Evolutionary conservation across 1,140 invertebrate genomes (phyloP), one percentile per base, ranked within the genome.

Genomic region (Brachionus koreanus): DNA sequence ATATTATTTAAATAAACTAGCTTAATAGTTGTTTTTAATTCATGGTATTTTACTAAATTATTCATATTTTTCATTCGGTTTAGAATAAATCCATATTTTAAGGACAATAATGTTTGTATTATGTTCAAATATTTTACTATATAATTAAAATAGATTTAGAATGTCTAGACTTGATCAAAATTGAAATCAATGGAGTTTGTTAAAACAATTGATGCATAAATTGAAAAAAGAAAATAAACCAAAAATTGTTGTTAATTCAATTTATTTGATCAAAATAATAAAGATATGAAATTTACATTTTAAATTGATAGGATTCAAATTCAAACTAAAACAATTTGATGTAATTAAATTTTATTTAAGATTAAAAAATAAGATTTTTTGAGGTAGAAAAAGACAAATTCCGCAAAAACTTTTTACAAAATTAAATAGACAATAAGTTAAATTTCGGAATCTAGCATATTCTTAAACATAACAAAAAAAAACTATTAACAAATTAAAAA

Each of bases 401-500:
- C 19, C 49, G 49, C 49, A 16, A 69, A 42, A 69, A 69, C 65
- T 69, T 69, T 69, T 69, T 69, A 69, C 65, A 69, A 69, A 16
- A 19, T 39, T 69, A 37, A 69, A 39, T 39, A 69, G 37, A 69
- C 65, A 69, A 74, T 74, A 74, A 74, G 19, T 74, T 74, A 74
- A 74, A 74, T 74, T 46, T 46, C 69, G 69, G 69, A 74, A 74
- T 74, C 43, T 74, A 16, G 16, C 42, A 69, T 69, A 39, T 69
- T 69, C 5, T 37, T 39, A 1, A 37, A 33, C 5, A 69, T 39
- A 43, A 33, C 5, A 69, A 42, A 43, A 74, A 74, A 74, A 74
- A 74, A 42, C 67, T 72, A 39, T 72, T 72, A 33, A 33, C 25
- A 65, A 33, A 46, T n/a, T 33, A 72, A 5, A 72, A 39, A 42